A percentile compares a stretch with the other conserved stretches of the same genome.
These are phyloP conservation scores for Atta cephalotes DNA, from an alignment of 1,140 invertebrate species.

Conservation along the genomic window DNA sequence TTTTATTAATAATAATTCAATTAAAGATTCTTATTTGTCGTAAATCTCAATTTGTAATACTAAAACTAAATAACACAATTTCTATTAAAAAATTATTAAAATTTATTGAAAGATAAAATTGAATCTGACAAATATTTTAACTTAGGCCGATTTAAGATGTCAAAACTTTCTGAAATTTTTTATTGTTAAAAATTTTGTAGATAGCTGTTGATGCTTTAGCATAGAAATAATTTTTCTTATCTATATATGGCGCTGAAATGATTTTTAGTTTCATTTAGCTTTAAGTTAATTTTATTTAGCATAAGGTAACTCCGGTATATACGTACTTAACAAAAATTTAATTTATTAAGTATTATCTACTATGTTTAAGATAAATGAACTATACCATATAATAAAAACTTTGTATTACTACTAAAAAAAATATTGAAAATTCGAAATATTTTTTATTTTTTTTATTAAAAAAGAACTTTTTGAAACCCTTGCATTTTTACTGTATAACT, in stretches of 20 bases:
- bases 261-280: background rate
- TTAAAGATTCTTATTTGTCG: background rate
- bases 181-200: background rate
- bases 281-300: background rate
- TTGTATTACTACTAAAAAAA: too few relatives aligned
- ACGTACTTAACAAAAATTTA: too few relatives aligned
- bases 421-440: too few relatives aligned
- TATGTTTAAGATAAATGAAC: too few relatives aligned
- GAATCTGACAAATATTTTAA: background rate
- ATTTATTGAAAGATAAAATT: background rate
- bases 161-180: constrained; percentile 17
- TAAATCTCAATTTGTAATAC: background rate
- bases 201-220: background rate
- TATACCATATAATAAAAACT: too few relatives aligned
- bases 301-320: too few relatives aligned
- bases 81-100: constrained; percentile 9
- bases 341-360: too few relatives aligned
- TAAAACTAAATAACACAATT: constrained; percentile 17
- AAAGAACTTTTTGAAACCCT: too few relatives aligned
- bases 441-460: too few relatives aligned
- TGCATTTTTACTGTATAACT: too few relatives aligned
- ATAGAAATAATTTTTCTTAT: too few relatives aligned
- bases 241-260: background rate
- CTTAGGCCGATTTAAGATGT: background rate
- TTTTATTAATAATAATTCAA: background rate